Conservation (phyloP, 2,113 vertebrate species). For the Rafetus swinhoei region DNA sequence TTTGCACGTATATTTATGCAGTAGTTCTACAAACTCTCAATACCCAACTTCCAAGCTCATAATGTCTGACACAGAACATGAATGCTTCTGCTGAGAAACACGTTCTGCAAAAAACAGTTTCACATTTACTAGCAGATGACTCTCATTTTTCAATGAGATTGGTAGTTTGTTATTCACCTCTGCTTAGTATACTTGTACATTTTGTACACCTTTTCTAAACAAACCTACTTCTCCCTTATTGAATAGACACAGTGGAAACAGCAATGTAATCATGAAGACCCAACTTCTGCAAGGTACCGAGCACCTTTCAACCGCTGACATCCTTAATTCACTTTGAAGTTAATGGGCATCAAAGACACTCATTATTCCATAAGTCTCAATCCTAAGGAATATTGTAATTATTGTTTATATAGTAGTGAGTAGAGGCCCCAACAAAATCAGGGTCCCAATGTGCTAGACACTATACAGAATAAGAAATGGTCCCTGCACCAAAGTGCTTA, state of each 20-base stretch:
- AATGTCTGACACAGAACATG: not conserved
- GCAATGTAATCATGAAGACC: not conserved
- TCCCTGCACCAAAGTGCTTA: not conserved
- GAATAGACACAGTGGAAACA: not conserved
- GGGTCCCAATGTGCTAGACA: not conserved
- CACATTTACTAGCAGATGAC: not conserved
- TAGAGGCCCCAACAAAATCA: not conserved
- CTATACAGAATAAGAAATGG: not conserved
- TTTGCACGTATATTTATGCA: not conserved
- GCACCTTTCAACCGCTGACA: not conserved
- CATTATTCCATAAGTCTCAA: fast-evolving
- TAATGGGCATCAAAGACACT: not conserved
- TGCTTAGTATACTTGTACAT: not conserved
- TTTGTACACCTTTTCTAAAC: not conserved
- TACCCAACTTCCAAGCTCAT: not conserved
- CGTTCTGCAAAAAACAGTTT: not conserved
- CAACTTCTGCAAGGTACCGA: not conserved
- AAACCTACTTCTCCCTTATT: not conserved
- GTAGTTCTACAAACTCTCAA: not conserved
- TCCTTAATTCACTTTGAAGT: not conserved
- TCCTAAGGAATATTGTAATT: not conserved
- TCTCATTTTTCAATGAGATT: not conserved
- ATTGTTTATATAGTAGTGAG: not conserved
- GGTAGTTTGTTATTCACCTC: not conserved
- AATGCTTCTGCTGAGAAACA: not conserved